phyloP scores from a whole-genome alignment of 2,888 invertebrate species.

The Ophion slaviceki region DNA sequence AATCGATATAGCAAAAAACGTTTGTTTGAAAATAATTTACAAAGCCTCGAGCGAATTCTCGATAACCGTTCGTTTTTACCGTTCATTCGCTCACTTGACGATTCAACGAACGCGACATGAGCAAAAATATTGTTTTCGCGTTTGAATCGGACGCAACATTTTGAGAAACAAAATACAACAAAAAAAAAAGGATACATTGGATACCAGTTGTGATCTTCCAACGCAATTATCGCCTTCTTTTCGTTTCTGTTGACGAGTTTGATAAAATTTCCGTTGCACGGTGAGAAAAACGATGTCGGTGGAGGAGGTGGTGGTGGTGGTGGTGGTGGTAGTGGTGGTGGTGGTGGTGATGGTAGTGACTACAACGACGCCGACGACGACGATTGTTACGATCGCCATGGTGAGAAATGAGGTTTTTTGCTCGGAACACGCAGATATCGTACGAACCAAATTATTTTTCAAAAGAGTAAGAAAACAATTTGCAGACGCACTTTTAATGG shows the following conservation, averaged over 20 bases:
- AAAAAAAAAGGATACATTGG: neutral
- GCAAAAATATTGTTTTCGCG: conserved; percentile 3
- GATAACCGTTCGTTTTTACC: conserved; percentile 8
- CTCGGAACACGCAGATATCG: neutral
- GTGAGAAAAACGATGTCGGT: neutral
- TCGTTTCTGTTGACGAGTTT: neutral
- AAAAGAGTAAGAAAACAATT: conserved; percentile 2
- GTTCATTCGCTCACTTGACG: neutral
- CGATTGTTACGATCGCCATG: neutral
- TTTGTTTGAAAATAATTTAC: conserved; percentile 73
- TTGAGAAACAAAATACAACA: neutral
- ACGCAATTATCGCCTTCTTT: neutral
- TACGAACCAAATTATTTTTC: neutral
- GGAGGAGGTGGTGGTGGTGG: neutral
- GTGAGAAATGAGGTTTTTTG: neutral
- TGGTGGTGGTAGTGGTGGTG: neutral
- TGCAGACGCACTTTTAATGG: conserved; percentile 32
- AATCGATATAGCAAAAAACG: conserved; percentile 77
- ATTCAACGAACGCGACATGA: neutral
- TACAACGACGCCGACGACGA: neutral
- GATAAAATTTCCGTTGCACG: neutral
- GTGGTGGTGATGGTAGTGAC: too few species aligned
- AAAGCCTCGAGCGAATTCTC: conserved; percentile 43
- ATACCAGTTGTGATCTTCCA: neutral
- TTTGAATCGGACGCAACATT: neutral